Evolutionary conservation across 2,113 vertebrate species (phyloP), one percentile per base, ranked within the genome.

Genomic region (Colaptes auratus): DNA sequence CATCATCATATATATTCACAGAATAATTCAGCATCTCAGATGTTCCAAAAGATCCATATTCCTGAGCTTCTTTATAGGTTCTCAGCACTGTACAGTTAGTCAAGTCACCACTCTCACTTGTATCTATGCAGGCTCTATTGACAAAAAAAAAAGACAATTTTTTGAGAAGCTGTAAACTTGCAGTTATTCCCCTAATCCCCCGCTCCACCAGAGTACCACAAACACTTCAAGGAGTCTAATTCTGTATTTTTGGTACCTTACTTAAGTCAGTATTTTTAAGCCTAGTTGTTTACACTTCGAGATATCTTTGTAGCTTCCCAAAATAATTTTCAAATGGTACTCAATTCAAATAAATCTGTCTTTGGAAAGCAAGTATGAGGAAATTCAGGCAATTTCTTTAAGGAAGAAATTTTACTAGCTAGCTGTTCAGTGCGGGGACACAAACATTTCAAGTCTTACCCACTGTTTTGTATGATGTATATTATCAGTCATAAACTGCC

Each of bases 1-100:
- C 99, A 36, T 99, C 99, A 71, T 99, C 99, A 46, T 99, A 99
- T 95, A 99, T 98, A 89, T 99, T 99, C 15, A 99, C 94, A 3
- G 99, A 99, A 90, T 99, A 99, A 97, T 99, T 99, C 19, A 99
- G 95, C 99, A 99, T 99, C 95, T 99, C 99, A 6, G 99, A 98
- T 63, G 98, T 98, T 89, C 99, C 99, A 81, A 99, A 98, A 14
- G 99, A 99, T 63, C 98, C 98, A 18, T 98, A 99, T 81, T 99
- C 99, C 78, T 99, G 99, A 12, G 97, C 97, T 91, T 99, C 99
- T 97, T 89, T 98, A 97, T 99, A 99, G 77, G 98, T 98, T 92
- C 98, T 98, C 88, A 99, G 94, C 23, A 99, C 98, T 2, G 97
- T 98, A 80, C 98, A 98, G 80, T 97, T 97, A 66, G 95, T 93